phyloP scores from a whole-genome alignment of 37 sponge, comb jelly and placozoan genomes.

The Aplysina aerophoba region DNA sequence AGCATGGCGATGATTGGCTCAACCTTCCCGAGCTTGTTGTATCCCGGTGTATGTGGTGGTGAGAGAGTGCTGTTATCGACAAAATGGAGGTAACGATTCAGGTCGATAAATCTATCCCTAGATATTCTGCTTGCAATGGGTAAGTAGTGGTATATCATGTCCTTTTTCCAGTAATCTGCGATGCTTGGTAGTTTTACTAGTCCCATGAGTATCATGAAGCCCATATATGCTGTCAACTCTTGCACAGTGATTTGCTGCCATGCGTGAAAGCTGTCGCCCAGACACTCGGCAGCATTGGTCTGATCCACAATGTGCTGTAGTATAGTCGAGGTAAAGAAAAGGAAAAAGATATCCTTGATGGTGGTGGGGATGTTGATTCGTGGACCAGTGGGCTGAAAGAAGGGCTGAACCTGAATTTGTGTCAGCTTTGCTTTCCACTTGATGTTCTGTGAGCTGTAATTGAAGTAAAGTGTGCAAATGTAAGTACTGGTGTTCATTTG shows the following conservation, averaged over 20 bases:
- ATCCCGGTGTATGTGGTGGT: background rate
- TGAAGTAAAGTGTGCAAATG: no score
- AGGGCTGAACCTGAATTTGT: no score
- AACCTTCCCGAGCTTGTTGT: constrained; percentile 32
- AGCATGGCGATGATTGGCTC: constrained; percentile 1
- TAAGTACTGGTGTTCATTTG: no score
- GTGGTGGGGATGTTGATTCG: no score
- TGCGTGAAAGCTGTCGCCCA: no score
- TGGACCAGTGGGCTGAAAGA: no score
- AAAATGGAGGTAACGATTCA: background rate
- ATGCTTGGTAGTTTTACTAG: background rate
- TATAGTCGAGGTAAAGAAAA: no score
- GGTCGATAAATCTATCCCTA: background rate
- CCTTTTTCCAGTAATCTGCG: background rate
- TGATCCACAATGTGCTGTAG: no score
- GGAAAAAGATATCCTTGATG: no score
- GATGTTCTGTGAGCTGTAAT: no score
- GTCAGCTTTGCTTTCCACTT: no score
- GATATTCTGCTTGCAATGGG: background rate
- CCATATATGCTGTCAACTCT: background rate
- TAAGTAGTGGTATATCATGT: background rate
- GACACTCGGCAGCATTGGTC: no score
- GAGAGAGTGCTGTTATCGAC: background rate
- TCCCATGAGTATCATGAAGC: constrained; percentile 15
- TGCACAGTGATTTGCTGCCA: background rate